Conservation (phyloP, 2,113 vertebrate species). For the Excalfactoria chinensis region DNA sequence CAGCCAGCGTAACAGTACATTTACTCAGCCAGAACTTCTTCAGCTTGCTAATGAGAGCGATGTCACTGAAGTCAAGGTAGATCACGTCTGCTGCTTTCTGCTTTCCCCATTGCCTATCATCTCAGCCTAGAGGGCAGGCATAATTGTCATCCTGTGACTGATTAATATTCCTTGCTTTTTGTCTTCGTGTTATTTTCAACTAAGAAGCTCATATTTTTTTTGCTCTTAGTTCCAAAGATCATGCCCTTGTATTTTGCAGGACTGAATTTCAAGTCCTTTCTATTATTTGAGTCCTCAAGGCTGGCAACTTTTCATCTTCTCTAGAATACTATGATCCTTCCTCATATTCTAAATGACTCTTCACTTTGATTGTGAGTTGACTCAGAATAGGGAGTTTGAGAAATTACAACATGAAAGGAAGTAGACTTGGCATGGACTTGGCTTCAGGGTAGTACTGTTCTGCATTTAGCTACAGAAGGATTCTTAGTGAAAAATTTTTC, state of each 20-base stretch:
- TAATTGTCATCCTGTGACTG: conserved; percentile 53
- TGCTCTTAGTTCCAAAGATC: conserved; percentile 52
- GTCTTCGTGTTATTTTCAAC: conserved; percentile 33
- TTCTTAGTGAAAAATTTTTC: conserved; percentile 25
- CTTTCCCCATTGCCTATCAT: not conserved
- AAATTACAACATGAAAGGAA: conserved; percentile 63
- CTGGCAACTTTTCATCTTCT: conserved; percentile 38
- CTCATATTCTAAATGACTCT: conserved; percentile 44
- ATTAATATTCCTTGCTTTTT: conserved; percentile 58
- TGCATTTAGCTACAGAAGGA: conserved; percentile 12
- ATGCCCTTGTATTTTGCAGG: conserved; percentile 30
- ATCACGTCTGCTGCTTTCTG: not conserved
- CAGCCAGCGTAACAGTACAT: not conserved
- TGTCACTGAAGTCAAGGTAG: not conserved
- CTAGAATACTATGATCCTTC: conserved; percentile 23
- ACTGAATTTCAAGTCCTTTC: conserved; percentile 25
- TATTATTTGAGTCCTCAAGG: conserved; percentile 27
- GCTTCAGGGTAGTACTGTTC: conserved; percentile 48
- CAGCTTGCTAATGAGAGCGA: not conserved
- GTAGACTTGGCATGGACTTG: conserved; percentile 44
- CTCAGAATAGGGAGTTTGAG: conserved; percentile 28
- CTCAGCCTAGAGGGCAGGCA: conserved; percentile 41
- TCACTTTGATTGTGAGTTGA: conserved; percentile 58
- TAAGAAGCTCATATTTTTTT: conserved; percentile 41
- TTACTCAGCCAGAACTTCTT: not conserved